Evolutionary conservation across 2,797 vertebrate species (phyloP), one percentile per base, ranked within the genome.

Genomic region (Amblyraja radiata): DNA sequence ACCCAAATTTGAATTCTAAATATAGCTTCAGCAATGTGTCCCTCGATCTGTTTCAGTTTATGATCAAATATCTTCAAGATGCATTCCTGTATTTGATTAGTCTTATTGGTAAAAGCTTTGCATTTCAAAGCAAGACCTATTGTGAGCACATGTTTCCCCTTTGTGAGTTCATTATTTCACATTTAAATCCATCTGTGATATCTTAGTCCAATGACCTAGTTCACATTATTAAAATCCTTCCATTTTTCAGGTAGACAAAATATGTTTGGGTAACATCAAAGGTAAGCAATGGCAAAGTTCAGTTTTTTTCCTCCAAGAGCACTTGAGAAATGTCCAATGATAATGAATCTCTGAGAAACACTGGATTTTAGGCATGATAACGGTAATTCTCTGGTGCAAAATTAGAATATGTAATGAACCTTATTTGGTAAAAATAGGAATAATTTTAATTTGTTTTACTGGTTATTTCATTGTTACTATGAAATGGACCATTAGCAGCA

Each of bases 21-120:
- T 21, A 65, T 68, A 88, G 84, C 84, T 14, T 68, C 14, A 32
- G 18, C n/a, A 68, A 36, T 36, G 83, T 65, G 14, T 13, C 83
- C 14, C 18, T 86, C n/a, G n/a, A 23, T 88, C 63, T 88, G 84
- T 68, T 71, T 88, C 84, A 36, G 36, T 8, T 65, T 68, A 88
- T 68, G n/a, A 36, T 68, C 63, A 88, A 68, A 68, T 1, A 23
- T 88, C 61, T 88, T 88, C 84, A 88, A 88, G 84, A 88, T 65
- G 84, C 84, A 21, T 68, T 21, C 84, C 84, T 88, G 84, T 68
- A 65, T 32, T 88, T 88, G 16, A 36, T 88, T 88, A 68, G n/a
- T 1, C n/a, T 68, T 88, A 88, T 65, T 36, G 63, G 65, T 88
- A 68, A 68, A 63, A 88, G 84, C 63, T 68, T 88, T 3, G 5